Evolutionary conservation across 2,888 invertebrate genomes (phyloP), one percentile per base, ranked within the genome.

Genomic region (Pharmacophagus antenor): DNA sequence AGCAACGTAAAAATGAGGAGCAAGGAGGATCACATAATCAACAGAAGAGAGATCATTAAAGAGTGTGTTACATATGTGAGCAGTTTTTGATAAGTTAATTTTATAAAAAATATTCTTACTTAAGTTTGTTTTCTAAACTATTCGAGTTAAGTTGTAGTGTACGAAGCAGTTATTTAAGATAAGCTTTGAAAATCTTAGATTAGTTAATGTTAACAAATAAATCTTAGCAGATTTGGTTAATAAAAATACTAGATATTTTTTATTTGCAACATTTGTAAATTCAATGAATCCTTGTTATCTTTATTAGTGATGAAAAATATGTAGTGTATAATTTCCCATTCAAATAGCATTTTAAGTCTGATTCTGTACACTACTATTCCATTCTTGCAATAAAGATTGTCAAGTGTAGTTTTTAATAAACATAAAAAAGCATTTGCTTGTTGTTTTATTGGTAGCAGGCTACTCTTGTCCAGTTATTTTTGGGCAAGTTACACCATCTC

Each of bases 1-100:
- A 97, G 80, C 97, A 97, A 88, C 92, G 92, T 76, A 95, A 94
- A 84, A 95, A 95, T 73, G 93, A 94, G 74, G 92, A 92, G 72
- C 90, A 91, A 67, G 66, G 73, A 61, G 63, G 69, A 65, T 64
- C 65, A 58, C 66, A 66, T 64, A 72, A 74, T 62, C 76, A 75
- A 67, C 85, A 89, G 69, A 77, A 86, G 82, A 74, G 74, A 66
- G 85, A 85, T 65, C 77, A 85, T 73, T 82, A 83, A 52, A 49
- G 79, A 65, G 59, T 65, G 66, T 61, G n/a, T n/a, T 61, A 63
- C 53, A 64, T 64, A 65, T 55, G 65, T 65, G 65, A 60, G 65
- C 62, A 56, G n/a, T n/a, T n/a, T 62, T 68, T 67, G 75, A 77
- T 70, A 73, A 71, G 74, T 72, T 69, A 69, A 70, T 68, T 21